A percentile compares a stretch with the other conserved stretches of the same genome.
These are phyloP conservation scores for Zaprionus obscuricornis DNA, from an alignment of 2,888 invertebrate species.

Conservation along the genomic window DNA sequence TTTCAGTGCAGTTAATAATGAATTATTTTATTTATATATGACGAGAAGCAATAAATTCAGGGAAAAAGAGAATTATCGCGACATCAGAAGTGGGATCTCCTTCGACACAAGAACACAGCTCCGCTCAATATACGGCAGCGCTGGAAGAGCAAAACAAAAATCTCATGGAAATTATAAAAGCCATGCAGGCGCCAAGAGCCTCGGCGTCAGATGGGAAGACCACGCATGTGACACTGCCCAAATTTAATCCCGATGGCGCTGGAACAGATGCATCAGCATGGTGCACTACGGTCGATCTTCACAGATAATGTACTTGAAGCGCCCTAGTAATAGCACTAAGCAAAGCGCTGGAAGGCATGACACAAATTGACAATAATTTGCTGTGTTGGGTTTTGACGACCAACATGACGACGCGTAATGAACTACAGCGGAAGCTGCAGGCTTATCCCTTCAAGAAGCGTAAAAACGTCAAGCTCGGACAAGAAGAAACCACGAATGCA, in stretches of 20 bases:
- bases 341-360: conserved; percentile 16
- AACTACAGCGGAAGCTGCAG: conserved; percentile 4
- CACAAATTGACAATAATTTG: conserved; percentile 4
- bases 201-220: not conserved
- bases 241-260: conserved; percentile 9
- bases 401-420: conserved; percentile 2
- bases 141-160: conserved; percentile 15
- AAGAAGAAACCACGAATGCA: not conserved
- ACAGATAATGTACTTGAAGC: conserved; percentile 7
- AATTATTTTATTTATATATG: no score
- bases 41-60: no score
- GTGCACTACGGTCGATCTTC: conserved; percentile 21
- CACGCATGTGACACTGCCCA: conserved; percentile 1
- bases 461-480: conserved; percentile 1
- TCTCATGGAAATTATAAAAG: conserved; percentile 15
- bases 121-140: not conserved
- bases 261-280: conserved; percentile 15
- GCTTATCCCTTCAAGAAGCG: conserved; percentile 12
- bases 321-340: conserved; percentile 21
- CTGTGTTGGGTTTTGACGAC: conserved; percentile 2
- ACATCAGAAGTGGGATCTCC: no score
- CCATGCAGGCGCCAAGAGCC: conserved; percentile 6
- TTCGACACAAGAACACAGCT: not conserved
- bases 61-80: no score
- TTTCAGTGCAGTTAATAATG: no score